Percentiles rank a stretch among this genome's conserved stretches.
Evolutionary conservation across 2,888 invertebrate genomes (phyloP).

Genomic region (Mimas tiliae): DNA sequence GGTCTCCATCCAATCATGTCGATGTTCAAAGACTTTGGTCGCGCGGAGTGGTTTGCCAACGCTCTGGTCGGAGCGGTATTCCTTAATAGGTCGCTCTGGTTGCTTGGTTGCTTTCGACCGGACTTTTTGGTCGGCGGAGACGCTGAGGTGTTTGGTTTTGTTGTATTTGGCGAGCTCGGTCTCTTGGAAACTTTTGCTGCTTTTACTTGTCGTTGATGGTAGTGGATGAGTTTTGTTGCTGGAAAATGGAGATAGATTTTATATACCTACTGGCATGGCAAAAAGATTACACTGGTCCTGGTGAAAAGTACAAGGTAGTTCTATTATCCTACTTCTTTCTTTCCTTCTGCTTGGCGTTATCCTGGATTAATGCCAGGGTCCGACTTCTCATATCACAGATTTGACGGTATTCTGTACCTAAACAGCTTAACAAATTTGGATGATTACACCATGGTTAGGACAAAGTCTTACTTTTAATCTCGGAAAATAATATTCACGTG

Average conservation of each 20-base stretch:
- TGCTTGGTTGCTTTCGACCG: slow-evolving; percentile 46
- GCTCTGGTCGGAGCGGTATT: slow-evolving; percentile 67
- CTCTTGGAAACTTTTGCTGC: slow-evolving; percentile 67
- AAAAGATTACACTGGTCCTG: too few relatives aligned
- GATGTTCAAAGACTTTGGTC: slow-evolving; percentile 57
- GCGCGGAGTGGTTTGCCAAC: slow-evolving; percentile 65
- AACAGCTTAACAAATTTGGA: too few relatives aligned
- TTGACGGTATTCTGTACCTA: too few relatives aligned
- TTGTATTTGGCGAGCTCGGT: slow-evolving; percentile 52
- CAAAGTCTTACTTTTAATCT: too few relatives aligned
- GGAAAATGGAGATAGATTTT: slow-evolving; percentile 27
- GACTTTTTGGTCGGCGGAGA: slow-evolving; percentile 67
- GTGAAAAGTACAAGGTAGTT: too few relatives aligned
- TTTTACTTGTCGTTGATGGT: slow-evolving; percentile 58
- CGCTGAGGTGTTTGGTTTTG: slow-evolving; percentile 58
- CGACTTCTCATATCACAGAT: too few relatives aligned
- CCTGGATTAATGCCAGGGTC: too few relatives aligned
- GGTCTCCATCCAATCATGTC: slow-evolving; percentile 54
- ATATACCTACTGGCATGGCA: too few relatives aligned
- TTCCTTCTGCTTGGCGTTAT: too few relatives aligned
- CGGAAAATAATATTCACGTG: too few relatives aligned
- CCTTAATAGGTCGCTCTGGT: slow-evolving; percentile 62
- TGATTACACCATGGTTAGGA: too few relatives aligned
- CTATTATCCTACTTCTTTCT: too few relatives aligned
- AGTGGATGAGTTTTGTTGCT: slow-evolving; percentile 62